phyloP scores from a whole-genome alignment of 2,113 vertebrate species.

The Muscicapa adusta region DNA sequence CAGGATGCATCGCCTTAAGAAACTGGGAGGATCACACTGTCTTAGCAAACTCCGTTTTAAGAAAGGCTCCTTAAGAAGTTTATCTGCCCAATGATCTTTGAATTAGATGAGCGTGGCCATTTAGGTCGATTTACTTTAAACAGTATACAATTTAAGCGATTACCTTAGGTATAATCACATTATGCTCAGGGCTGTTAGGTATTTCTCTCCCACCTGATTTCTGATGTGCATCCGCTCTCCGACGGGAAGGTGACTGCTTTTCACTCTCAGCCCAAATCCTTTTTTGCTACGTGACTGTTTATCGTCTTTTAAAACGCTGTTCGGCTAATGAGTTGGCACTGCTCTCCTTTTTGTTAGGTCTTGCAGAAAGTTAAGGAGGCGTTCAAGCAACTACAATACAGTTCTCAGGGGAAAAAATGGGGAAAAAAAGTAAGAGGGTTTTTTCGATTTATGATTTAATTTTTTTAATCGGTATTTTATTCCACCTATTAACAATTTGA shows the following conservation, averaged over 20 bases:
- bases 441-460: neutral
- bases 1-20: constrained; percentile 35
- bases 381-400: neutral
- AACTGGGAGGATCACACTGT: constrained; percentile 35
- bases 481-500: neutral
- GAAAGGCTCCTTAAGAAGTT: constrained; percentile 46
- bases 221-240: neutral
- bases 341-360: neutral
- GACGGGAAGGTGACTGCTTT: constrained; percentile 16
- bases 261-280: neutral
- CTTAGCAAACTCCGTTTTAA: constrained; percentile 44
- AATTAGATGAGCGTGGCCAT: constrained; percentile 51
- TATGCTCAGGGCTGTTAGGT: neutral
- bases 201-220: constrained; percentile 7
- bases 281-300: neutral
- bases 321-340: constrained; percentile 2
- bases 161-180: constrained; percentile 44
- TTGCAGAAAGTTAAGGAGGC: constrained; percentile 13
- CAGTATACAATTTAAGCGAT: constrained; percentile 45
- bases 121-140: constrained; percentile 62
- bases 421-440: fast-evolving
- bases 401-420: fast-evolving
- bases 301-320: neutral
- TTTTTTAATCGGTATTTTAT: neutral
- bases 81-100: constrained; percentile 56